Evolutionary conservation across 2,888 invertebrate species (phyloP).

Genomic region (Eristalinus aeneus): DNA sequence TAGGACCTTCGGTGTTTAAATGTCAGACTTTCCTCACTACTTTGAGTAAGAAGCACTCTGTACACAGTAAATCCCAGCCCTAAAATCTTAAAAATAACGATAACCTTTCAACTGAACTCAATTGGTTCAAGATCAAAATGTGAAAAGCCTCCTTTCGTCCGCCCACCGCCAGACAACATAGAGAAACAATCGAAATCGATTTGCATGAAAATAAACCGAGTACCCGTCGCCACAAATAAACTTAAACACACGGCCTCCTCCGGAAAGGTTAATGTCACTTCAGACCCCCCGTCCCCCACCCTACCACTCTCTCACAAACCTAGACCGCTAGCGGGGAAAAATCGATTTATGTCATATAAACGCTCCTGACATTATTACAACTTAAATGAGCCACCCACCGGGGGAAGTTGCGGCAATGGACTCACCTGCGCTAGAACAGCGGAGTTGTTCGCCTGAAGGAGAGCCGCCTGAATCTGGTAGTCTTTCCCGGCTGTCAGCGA

Average conservation of each 20-base stretch:
- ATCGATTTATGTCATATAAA: slow-evolving; percentile 27
- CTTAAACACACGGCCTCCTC: not conserved
- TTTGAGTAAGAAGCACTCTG: too few species aligned
- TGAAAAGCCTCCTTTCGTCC: too few species aligned
- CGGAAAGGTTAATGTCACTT: slow-evolving; percentile 27
- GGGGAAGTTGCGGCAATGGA: not conserved
- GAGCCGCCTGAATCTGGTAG: slow-evolving; percentile 72
- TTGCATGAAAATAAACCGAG: not conserved
- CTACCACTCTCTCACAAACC: not conserved
- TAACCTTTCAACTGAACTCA: too few species aligned
- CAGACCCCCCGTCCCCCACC: not conserved
- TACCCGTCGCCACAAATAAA: not conserved
- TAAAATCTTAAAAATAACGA: not conserved
- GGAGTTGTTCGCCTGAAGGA: slow-evolving; percentile 54
- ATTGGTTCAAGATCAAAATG: too few species aligned
- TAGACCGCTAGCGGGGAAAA: too few species aligned
- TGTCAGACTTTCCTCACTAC: too few species aligned
- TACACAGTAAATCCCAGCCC: not conserved
- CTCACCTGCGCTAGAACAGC: slow-evolving; percentile 53
- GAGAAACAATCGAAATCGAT: not conserved
- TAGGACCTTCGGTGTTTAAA: too few species aligned
- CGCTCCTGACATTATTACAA: slow-evolving; percentile 8
- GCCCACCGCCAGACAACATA: not conserved
- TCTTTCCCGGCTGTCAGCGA: slow-evolving; percentile 70
- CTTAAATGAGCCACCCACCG: not conserved